Evolutionary conservation across 2,113 vertebrate genomes (phyloP).

Genomic region (Leptobrachium ailaonicum): DNA sequence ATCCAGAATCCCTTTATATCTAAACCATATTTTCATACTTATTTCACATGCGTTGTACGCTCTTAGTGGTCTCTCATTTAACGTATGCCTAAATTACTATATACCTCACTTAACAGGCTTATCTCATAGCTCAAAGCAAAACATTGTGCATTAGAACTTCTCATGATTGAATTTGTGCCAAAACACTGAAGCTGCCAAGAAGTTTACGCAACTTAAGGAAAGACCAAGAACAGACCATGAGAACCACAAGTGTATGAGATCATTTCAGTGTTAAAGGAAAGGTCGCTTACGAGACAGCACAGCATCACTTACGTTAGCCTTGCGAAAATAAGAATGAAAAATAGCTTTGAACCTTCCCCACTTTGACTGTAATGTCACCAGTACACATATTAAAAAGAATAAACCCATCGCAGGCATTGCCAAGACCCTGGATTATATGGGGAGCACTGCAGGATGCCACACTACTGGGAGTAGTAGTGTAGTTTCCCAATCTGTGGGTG

Average conservation of each 20-base stretch:
- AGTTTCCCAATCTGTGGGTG: too few species aligned
- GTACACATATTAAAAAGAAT: background rate
- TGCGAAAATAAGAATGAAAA: background rate
- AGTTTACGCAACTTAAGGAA: conserved; percentile 40
- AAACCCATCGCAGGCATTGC: background rate
- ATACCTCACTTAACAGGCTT: conserved; percentile 28
- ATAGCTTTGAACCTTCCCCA: background rate
- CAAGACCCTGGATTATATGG: too few species aligned
- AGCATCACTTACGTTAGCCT: background rate
- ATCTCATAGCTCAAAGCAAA: conserved; percentile 40
- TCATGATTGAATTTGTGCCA: conserved; percentile 23
- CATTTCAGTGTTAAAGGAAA: conserved; percentile 12
- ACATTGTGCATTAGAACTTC: conserved; percentile 29
- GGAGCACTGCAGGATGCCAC: too few species aligned
- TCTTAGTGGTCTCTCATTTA: background rate
- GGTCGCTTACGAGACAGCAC: background rate
- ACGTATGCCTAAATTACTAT: conserved; percentile 17
- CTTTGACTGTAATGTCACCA: background rate
- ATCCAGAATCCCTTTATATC: too few species aligned
- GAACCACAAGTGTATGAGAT: conserved; percentile 37
- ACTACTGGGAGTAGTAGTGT: too few species aligned
- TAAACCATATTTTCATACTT: too few species aligned
- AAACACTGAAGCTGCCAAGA: conserved; percentile 39
- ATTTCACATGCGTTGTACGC: background rate
- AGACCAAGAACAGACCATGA: conserved; percentile 43